Evolutionary conservation across 1,140 invertebrate species (phyloP), one percentile per base, ranked within the genome.

Genomic region (Nylanderia fulva): DNA sequence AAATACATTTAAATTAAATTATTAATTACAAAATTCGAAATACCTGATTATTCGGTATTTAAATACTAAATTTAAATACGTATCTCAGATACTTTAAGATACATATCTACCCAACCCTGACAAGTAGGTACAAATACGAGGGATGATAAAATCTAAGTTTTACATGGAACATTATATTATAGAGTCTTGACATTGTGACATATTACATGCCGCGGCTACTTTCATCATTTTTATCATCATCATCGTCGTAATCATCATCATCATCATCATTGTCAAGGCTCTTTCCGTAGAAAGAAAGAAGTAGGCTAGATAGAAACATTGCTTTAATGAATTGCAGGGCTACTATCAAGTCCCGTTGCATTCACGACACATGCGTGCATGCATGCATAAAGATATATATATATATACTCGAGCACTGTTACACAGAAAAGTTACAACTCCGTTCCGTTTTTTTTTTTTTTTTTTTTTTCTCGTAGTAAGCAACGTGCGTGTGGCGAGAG

Each of bases 291-390:
- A 48, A 18, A 56, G 42, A 27, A 58, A 52, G 8, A 39, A 24
- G 15, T 27, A 64, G 21, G 42, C 7, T 48, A 18, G 27, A 56
- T 8, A 29, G 48, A 36, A 61, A 33, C 24, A 27, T 29, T n/a
- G 72, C 86, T 85, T 79, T 90, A 90, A 90, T 90, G 89, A 68
- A 90, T 90, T 90, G 86, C 88, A 87, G 76, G 61, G 45, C 71
- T 63, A 66, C 56, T 52, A 54, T 82, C 15, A 54, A 63, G 52
- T 56, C 33, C 24, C 18, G 61, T 77, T 76, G 24, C 33, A 48
- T 42, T 64, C 24, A 58, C 18, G 21, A 21, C 33, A 56, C 15
- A 33, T n/a, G 33, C 74, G 15, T 80, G 13, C 52, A n/a, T 42
- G 48, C 76, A 52, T 58, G 54, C 61, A 66, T 45, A 29, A 58